phyloP scores from a whole-genome alignment of 2,888 invertebrate species.

The Tridacna gigas region DNA sequence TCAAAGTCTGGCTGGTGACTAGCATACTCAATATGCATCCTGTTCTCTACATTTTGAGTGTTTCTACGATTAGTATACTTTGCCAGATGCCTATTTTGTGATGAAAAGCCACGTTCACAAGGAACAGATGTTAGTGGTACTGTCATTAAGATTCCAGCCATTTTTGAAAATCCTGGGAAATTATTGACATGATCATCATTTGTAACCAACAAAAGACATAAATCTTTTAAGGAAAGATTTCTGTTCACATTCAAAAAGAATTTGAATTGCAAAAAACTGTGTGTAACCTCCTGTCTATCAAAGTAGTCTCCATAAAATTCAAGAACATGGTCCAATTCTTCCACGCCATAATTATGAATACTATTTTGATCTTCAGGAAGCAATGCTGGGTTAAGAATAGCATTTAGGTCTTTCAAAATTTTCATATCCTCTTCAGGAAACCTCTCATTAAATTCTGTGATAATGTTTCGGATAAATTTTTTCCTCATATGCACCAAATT shows the following conservation, averaged over 20 bases:
- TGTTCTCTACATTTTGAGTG: constrained; percentile 39
- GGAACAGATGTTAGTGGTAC: constrained; percentile 52
- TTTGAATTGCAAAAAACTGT: constrained; percentile 37
- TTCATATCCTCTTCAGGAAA: constrained; percentile 41
- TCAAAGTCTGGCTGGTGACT: too few relatives aligned
- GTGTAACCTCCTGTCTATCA: constrained; percentile 7
- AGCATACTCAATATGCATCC: constrained; percentile 43
- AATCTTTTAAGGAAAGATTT: constrained; percentile 8
- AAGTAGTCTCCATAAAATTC: too few relatives aligned
- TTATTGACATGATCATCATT: constrained; percentile 25
- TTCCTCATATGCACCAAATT: background rate
- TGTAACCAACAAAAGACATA: constrained; percentile 9
- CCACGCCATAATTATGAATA: constrained; percentile 25
- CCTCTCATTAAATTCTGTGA: constrained; percentile 32
- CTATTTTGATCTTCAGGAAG: too few relatives aligned
- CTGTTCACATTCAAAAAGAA: constrained; percentile 49
- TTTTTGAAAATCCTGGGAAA: constrained; percentile 34
- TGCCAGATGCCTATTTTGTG: constrained; percentile 33
- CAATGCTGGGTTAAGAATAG: constrained; percentile 29
- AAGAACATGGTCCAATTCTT: constrained; percentile 29
- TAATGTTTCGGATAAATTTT: constrained; percentile 26
- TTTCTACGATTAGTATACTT: constrained; percentile 13
- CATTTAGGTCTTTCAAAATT: constrained; percentile 32
- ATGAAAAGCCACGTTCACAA: constrained; percentile 46
- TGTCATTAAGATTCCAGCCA: constrained; percentile 38